Conservation (phyloP, 2,888 invertebrate species). For the Agrochola macilenta region DNA sequence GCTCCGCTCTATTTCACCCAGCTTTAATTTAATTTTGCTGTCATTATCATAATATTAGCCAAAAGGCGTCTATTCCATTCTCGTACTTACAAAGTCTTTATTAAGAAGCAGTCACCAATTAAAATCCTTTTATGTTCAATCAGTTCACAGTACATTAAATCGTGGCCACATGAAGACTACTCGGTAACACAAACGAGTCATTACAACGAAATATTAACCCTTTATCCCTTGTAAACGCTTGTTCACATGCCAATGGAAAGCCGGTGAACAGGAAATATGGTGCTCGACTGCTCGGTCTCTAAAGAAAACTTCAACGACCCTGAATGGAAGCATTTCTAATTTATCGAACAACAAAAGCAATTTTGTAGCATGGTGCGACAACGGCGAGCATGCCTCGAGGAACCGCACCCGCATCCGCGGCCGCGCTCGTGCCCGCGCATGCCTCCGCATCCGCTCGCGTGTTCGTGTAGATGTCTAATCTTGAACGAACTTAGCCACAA, state of each 20-base stretch:
- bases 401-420: slow-evolving; percentile 3
- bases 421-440: slow-evolving; percentile 27
- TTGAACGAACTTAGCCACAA: slow-evolving; percentile 77
- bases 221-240: slow-evolving; percentile 47
- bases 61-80: not conserved
- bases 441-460: slow-evolving; percentile 51
- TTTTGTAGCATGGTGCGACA: slow-evolving; percentile 75
- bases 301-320: slow-evolving; percentile 73
- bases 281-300: slow-evolving; percentile 65
- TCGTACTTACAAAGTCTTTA: slow-evolving; percentile 10
- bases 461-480: slow-evolving; percentile 81
- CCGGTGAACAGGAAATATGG: slow-evolving; percentile 72
- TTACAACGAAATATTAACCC: slow-evolving; percentile 47
- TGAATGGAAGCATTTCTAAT: slow-evolving; percentile 79
- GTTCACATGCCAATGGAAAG: slow-evolving; percentile 60
- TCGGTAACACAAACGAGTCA: slow-evolving; percentile 49
- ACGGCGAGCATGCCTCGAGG: slow-evolving; percentile 66
- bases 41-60: not conserved
- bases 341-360: slow-evolving; percentile 83
- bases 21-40: not conserved
- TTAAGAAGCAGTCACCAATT: slow-evolving; percentile 34
- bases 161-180: slow-evolving; percentile 40
- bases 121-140: slow-evolving; percentile 59
- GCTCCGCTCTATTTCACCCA: not conserved
- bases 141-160: slow-evolving; percentile 51